Conservation (phyloP, 2,113 vertebrate genomes). For the Anas platyrhynchos region DNA sequence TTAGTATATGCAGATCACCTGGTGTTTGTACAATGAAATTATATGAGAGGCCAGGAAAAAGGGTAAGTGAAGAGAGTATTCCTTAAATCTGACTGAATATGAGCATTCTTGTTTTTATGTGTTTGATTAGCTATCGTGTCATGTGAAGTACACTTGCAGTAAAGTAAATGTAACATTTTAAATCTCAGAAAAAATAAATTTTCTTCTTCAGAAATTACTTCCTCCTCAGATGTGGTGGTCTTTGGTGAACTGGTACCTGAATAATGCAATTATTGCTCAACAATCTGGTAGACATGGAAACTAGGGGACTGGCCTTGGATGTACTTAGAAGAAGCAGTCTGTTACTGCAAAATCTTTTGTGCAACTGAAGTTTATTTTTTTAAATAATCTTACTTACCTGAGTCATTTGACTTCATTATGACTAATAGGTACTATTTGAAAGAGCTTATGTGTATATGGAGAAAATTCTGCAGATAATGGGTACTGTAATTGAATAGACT, state of each 20-base stretch:
- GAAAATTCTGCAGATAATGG: background rate
- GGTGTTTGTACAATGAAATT: background rate
- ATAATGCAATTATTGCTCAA: background rate
- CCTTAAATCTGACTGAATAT: background rate
- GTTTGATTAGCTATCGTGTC: background rate
- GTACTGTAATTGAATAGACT: background rate
- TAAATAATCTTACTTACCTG: background rate
- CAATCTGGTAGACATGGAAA: background rate
- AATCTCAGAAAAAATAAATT: background rate
- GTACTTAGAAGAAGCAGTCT: background rate
- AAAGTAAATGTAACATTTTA: background rate
- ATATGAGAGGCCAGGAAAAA: background rate
- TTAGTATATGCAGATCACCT: background rate
- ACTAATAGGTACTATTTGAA: background rate
- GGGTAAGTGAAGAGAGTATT: background rate
- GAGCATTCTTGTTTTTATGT: background rate
- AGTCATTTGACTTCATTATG: background rate
- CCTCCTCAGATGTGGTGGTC: background rate
- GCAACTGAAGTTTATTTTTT: background rate
- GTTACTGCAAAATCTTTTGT: background rate
- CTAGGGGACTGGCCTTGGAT: background rate
- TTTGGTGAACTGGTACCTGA: background rate
- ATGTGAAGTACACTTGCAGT: background rate
- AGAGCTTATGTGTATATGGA: background rate
- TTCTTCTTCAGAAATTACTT: background rate